Evolutionary conservation across 2,888 invertebrate species (phyloP).

Genomic region (Cactoblastis cactorum): DNA sequence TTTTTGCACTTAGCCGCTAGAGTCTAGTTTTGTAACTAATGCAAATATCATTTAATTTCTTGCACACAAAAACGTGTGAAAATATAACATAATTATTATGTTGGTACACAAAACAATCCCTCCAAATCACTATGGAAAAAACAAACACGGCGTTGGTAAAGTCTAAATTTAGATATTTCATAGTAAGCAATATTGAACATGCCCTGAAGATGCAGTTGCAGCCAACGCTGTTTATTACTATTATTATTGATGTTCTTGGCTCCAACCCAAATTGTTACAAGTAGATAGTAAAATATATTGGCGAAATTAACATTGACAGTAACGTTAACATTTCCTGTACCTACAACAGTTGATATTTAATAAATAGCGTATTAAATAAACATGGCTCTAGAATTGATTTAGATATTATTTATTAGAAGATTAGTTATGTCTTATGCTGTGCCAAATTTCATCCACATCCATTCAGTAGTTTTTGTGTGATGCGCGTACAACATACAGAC

Average conservation of each 20-base stretch:
- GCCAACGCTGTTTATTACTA: constrained; percentile 19
- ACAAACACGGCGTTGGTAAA: constrained; percentile 22
- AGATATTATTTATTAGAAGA: no score
- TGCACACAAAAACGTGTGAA: no score
- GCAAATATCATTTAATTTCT: no score
- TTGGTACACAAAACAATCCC: neutral
- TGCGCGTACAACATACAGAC: no score
- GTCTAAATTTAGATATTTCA: constrained; percentile 29
- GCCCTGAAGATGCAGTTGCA: constrained; percentile 12
- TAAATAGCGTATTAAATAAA: neutral
- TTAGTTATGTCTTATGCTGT: no score
- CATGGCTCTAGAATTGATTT: neutral
- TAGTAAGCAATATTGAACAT: constrained; percentile 26
- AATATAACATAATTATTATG: neutral
- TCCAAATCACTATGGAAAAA: constrained; percentile 4
- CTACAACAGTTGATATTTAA: neutral
- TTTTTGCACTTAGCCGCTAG: no score
- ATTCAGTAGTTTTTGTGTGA: no score
- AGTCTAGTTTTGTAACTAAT: no score
- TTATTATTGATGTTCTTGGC: constrained; percentile 25
- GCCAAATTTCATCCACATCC: no score
- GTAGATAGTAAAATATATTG: constrained; percentile 22
- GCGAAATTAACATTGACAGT: constrained; percentile 3
- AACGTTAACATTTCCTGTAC: constrained; percentile 12
- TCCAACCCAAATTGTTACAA: constrained; percentile 25